Conservation (phyloP, 1,140 invertebrate species). For the Lepidurus packardi region DNA sequence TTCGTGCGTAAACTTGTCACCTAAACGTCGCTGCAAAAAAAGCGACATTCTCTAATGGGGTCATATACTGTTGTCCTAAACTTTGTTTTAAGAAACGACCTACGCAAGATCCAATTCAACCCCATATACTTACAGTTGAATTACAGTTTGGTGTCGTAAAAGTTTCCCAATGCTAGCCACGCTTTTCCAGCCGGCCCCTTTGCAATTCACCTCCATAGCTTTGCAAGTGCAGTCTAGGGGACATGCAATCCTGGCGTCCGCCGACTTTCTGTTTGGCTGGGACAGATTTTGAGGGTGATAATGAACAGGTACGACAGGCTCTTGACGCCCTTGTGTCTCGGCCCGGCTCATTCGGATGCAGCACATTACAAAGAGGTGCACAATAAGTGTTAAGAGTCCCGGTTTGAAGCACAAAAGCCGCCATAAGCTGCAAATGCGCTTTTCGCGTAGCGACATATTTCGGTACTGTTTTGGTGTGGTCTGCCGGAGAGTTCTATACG, state of each 20-base stretch:
- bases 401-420: conserved; percentile 12
- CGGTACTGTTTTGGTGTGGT: not conserved
- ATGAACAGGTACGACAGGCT: not conserved
- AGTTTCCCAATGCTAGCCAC: not conserved
- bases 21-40: not conserved
- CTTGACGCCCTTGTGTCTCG: not conserved
- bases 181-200: not conserved
- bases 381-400: not conserved
- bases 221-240: conserved; percentile 3
- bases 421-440: not conserved
- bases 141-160: not conserved
- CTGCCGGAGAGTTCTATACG: not conserved
- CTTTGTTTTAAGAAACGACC: not conserved
- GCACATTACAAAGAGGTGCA: not conserved
- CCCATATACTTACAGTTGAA: not conserved
- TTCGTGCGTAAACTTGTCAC: conserved; percentile 9
- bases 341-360: not conserved
- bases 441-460: conserved; percentile 5
- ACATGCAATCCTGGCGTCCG: not conserved
- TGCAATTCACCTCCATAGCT: conserved; percentile 17
- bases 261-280: not conserved
- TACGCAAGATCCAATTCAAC: too few relatives aligned
- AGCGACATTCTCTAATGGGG: not conserved
- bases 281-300: conserved; percentile 11
- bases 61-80: too few relatives aligned